A percentile compares a stretch with the other conserved stretches of the same genome.
These are phyloP conservation scores for Psittacara wagleri DNA, from an alignment of 2,113 vertebrate genomes.

Conservation along the genomic window DNA sequence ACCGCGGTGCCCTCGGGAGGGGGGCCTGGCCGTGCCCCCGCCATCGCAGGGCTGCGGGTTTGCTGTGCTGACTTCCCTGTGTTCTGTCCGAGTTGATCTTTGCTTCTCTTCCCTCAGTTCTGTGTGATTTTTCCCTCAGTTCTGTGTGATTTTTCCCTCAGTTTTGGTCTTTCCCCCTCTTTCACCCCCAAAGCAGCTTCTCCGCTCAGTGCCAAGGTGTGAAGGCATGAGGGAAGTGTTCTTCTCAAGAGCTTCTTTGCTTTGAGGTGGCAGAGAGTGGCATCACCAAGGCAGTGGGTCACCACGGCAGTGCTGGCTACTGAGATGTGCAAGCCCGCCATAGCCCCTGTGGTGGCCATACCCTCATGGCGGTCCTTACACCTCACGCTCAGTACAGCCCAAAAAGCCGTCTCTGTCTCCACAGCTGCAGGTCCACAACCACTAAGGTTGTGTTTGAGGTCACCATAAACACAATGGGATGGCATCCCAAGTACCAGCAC, in stretches of 20 bases:
- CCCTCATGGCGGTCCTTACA: fast-evolving
- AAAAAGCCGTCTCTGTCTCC: not conserved
- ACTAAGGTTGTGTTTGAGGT: fast-evolving
- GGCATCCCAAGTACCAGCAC: not conserved
- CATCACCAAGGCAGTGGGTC: not conserved
- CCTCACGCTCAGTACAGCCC: not conserved
- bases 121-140: not conserved
- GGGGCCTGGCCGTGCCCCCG: not conserved
- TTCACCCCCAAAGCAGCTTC: not conserved
- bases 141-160: not conserved
- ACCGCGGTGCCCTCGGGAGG: not conserved
- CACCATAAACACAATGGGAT: not conserved
- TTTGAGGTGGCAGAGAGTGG: not conserved
- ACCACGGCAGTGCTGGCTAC: not conserved
- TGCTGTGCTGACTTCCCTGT: not conserved
- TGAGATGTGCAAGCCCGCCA: fast-evolving
- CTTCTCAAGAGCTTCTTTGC: fast-evolving
- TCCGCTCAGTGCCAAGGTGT: fast-evolving
- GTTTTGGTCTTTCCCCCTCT: not conserved
- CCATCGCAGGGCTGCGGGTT: not conserved
- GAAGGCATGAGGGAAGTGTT: not conserved
- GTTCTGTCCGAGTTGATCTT: not conserved
- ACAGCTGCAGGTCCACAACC: not conserved
- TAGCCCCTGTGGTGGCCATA: fast-evolving
- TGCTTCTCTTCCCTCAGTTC: not conserved